phyloP scores from a whole-genome alignment of 2,888 invertebrate species.

The Stomorhina lunata region DNA sequence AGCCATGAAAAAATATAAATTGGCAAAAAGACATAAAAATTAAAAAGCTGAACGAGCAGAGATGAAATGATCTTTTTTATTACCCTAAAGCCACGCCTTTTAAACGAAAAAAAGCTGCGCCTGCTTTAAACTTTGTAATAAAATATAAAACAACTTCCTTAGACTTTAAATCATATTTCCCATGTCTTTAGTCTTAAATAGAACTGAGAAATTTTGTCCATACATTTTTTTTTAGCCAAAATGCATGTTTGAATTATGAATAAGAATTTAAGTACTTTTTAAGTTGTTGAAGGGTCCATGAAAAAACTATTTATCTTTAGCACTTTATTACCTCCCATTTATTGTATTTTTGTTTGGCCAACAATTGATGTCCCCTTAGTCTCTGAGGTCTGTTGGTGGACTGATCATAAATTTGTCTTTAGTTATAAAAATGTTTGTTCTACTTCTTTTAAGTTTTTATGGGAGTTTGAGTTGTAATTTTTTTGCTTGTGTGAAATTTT shows the following conservation, averaged over 20 bases:
- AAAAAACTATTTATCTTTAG: slow-evolving; percentile 63
- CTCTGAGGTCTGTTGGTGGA: background rate
- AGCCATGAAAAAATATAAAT: background rate
- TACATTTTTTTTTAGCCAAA: too few relatives aligned
- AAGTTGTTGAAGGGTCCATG: slow-evolving; percentile 63
- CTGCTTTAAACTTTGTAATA: background rate
- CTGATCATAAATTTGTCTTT: slow-evolving; percentile 33
- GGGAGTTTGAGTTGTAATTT: background rate
- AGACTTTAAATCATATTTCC: too few relatives aligned
- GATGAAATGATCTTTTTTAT: slow-evolving; percentile 20
- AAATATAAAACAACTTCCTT: background rate
- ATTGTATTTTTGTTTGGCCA: slow-evolving; percentile 11
- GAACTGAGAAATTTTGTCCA: too few relatives aligned
- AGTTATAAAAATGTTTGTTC: background rate
- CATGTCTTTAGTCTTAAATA: too few relatives aligned
- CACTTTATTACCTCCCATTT: slow-evolving; percentile 59
- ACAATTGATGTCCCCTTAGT: background rate
- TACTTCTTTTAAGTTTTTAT: background rate
- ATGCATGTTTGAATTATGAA: background rate
- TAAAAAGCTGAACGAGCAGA: background rate
- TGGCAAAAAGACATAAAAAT: background rate
- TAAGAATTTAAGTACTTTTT: slow-evolving; percentile 58
- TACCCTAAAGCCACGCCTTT: slow-evolving; percentile 21
- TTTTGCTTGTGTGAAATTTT: slow-evolving; percentile 7
- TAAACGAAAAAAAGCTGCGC: background rate